These are phyloP conservation scores for Cichladusa arquata DNA, from an alignment of 2,113 vertebrate genomes.

Conservation along the genomic window DNA sequence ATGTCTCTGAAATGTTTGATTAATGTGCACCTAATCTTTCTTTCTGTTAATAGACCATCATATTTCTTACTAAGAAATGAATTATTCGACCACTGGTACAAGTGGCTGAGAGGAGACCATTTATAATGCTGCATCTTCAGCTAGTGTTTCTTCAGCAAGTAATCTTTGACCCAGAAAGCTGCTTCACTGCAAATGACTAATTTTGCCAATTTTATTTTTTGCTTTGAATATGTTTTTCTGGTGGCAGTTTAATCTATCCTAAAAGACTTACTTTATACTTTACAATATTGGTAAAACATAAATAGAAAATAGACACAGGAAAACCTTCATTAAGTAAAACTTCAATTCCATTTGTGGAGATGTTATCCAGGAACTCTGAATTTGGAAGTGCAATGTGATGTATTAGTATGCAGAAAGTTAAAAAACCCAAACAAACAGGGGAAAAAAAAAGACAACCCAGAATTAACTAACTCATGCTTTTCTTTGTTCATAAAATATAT, in stretches of 20 bases:
- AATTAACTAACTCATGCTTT: background rate
- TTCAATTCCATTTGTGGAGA: background rate
- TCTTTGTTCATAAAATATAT: background rate
- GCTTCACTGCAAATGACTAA: conserved; percentile 60
- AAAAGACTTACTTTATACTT: conserved; percentile 25
- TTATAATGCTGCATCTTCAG: conserved; percentile 67
- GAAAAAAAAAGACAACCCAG: background rate
- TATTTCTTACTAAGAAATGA: conserved; percentile 70
- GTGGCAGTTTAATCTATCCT: conserved; percentile 51
- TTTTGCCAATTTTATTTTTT: conserved; percentile 61
- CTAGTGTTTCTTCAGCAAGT: conserved; percentile 39
- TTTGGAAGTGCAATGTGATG: background rate
- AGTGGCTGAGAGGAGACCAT: conserved; percentile 64
- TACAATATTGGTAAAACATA: background rate
- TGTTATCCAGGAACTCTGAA: background rate
- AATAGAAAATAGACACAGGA: background rate
- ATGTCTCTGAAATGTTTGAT: conserved; percentile 67
- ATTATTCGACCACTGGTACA: conserved; percentile 52
- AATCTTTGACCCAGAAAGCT: conserved; percentile 61
- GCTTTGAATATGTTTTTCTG: conserved; percentile 60
- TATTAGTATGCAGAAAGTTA: background rate
- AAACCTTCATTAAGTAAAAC: background rate
- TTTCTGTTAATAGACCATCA: conserved; percentile 68
- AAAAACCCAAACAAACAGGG: background rate
- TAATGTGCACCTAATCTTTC: conserved; percentile 69